A percentile compares a stretch with the other conserved stretches of the same genome.
Conservation (phyloP, 2,113 vertebrate species). For the Manacus vitellinus region DNA sequence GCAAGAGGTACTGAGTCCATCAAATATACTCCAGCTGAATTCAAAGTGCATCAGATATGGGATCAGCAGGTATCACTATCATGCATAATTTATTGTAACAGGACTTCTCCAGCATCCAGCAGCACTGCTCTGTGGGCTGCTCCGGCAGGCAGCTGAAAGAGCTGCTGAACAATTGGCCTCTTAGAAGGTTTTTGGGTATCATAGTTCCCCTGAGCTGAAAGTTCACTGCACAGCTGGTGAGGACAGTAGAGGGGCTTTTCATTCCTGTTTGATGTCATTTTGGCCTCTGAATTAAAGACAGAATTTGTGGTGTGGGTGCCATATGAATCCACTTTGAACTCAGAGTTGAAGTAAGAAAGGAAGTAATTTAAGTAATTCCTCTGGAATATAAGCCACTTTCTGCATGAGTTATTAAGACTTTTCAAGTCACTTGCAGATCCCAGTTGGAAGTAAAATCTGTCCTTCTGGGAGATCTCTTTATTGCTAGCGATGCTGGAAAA, state of each 20-base stretch:
- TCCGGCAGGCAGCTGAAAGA: neutral
- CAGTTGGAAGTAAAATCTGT: conserved; percentile 16
- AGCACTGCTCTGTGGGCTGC: neutral
- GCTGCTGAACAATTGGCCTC: neutral
- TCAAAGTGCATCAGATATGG: neutral
- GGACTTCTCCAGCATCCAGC: neutral
- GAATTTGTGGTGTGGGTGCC: neutral
- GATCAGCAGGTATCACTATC: neutral
- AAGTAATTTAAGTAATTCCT: conserved; percentile 33
- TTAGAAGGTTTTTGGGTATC: neutral
- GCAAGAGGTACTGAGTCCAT: neutral
- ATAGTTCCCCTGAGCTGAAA: neutral
- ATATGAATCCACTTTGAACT: neutral
- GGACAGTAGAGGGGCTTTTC: neutral
- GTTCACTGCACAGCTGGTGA: neutral
- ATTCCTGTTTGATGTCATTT: neutral
- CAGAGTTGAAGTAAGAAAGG: neutral
- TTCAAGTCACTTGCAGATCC: conserved; percentile 17
- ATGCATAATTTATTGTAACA: neutral
- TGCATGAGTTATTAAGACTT: conserved; percentile 38
- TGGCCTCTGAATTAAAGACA: conserved; percentile 17
- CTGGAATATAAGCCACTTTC: conserved; percentile 23
- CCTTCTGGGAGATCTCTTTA: conserved; percentile 26
- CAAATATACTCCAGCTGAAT: neutral
- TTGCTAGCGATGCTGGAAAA: neutral